Conservation (phyloP, 2,797 vertebrate species). For the Rhinella marina region DNA sequence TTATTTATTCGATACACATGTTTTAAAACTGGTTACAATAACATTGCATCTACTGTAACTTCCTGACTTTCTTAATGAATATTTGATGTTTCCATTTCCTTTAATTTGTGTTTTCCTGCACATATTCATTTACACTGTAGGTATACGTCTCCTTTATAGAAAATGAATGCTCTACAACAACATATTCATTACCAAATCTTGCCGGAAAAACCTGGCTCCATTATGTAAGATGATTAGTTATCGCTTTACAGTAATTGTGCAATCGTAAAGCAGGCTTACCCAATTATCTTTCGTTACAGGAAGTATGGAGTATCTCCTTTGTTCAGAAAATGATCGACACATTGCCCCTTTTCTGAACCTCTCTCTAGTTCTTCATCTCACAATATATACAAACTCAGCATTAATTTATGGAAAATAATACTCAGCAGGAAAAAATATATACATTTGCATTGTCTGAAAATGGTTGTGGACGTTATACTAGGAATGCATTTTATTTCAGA, state of each 20-base stretch:
- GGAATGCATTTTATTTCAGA: too few species aligned
- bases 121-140: background rate
- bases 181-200: background rate
- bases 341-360: constrained; percentile 12
- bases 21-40: background rate
- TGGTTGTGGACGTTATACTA: background rate
- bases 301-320: constrained; percentile 13
- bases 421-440: background rate
- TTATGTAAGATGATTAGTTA: constrained; percentile 14
- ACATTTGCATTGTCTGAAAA: background rate
- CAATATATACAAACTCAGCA: background rate
- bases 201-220: background rate
- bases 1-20: background rate
- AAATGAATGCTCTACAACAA: background rate
- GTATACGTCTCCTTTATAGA: background rate
- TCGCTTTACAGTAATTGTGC: constrained; percentile 21
- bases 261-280: constrained; percentile 17
- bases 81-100: background rate
- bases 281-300: constrained; percentile 19
- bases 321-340: constrained; percentile 23
- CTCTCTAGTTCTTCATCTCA: background rate
- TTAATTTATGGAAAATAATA: background rate
- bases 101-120: background rate
- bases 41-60: background rate
- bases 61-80: background rate